Conservation (phyloP, 2,888 invertebrate species). For the Mythimna pallens region DNA sequence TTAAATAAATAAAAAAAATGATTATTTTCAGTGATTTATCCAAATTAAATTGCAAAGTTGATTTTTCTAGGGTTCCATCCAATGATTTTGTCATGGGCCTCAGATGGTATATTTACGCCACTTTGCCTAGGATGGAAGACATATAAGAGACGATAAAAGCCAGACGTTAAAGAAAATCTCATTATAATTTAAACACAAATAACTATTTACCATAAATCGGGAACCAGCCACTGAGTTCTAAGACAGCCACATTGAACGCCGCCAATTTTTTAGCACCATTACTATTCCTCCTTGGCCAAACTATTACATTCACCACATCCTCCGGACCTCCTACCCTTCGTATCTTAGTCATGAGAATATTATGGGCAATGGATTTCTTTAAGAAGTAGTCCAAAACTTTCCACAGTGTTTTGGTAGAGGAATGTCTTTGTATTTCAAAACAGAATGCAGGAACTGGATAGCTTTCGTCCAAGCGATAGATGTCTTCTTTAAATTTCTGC, state of each 20-base stretch:
- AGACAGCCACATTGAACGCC: slow-evolving; percentile 93
- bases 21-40: too few relatives aligned
- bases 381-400: slow-evolving; percentile 91
- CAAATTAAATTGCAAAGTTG: too few relatives aligned
- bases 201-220: slow-evolving; percentile 91
- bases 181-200: too few relatives aligned
- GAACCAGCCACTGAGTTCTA: slow-evolving; percentile 95
- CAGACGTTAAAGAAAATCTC: too few relatives aligned
- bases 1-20: too few relatives aligned
- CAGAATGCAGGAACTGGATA: slow-evolving; percentile 94
- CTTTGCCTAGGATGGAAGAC: too few relatives aligned
- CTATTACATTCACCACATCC: slow-evolving; percentile 89
- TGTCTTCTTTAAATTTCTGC: slow-evolving; percentile 85
- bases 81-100: too few relatives aligned
- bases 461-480: slow-evolving; percentile 84
- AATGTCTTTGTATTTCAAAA: slow-evolving; percentile 88
- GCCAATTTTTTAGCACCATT: slow-evolving; percentile 90
- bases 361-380: slow-evolving; percentile 93
- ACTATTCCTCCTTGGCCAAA: slow-evolving; percentile 92
- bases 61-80: too few relatives aligned
- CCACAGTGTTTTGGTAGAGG: slow-evolving; percentile 76
- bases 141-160: too few relatives aligned
- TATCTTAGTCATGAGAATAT: slow-evolving; percentile 93
- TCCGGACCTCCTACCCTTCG: slow-evolving; percentile 45
- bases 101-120: too few relatives aligned